Conservation (phyloP, 35 echinoderm and acorn worm species). For the Lytechinus pictus region DNA sequence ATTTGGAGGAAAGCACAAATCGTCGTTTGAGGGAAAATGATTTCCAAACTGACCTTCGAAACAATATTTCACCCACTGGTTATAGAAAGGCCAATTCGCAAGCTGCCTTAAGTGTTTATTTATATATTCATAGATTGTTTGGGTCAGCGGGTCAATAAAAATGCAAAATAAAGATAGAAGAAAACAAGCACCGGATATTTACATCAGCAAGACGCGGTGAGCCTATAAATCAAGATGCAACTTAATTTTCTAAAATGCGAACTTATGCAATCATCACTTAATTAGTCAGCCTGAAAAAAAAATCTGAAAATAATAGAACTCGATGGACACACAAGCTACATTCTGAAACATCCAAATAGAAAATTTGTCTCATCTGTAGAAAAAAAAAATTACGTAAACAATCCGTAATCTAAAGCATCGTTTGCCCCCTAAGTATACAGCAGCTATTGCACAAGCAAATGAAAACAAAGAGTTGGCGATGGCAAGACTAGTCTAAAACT, state of each 20-base stretch:
- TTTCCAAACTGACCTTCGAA: too few species aligned
- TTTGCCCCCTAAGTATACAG: neutral
- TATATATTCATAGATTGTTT: too few species aligned
- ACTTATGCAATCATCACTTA: neutral
- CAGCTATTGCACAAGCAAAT: slow-evolving; percentile 10
- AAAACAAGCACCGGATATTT: too few species aligned
- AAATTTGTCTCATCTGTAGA: neutral
- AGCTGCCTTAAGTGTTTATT: too few species aligned
- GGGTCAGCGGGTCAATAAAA: too few species aligned
- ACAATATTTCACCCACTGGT: too few species aligned
- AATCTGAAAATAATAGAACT: neutral
- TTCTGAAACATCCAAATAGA: slow-evolving; percentile 13
- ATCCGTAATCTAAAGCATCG: neutral
- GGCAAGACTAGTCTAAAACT: neutral
- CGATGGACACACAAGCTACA: neutral
- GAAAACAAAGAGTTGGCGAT: neutral
- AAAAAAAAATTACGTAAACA: neutral
- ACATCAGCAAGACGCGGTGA: neutral
- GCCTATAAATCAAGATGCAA: neutral
- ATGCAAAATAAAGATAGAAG: too few species aligned
- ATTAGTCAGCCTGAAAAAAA: neutral
- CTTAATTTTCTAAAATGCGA: neutral
- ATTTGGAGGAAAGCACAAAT: too few species aligned
- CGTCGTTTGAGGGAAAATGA: too few species aligned
- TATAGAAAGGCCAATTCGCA: too few species aligned